Percentiles rank a stretch among this genome's conserved stretches.
Evolutionary conservation across 2,888 invertebrate species (phyloP).

Genomic region (Oligia fasciuncula): DNA sequence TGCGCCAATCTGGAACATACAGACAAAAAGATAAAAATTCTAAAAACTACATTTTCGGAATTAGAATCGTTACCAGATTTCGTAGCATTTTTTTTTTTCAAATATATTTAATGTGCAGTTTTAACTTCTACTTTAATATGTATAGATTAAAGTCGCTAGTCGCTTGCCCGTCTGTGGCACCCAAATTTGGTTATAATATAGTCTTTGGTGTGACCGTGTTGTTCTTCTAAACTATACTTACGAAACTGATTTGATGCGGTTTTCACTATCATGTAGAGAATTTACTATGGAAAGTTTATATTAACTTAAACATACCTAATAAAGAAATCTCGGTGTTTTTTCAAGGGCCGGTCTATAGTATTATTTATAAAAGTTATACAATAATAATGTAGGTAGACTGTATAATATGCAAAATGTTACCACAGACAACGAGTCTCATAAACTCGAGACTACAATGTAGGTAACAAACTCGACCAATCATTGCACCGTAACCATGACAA

Average conservation of each 20-base stretch:
- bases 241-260: neutral
- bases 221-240: neutral
- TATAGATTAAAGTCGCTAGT: too few species aligned
- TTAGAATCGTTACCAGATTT: too few species aligned
- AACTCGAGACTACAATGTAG: constrained; percentile 19
- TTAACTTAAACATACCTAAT: neutral
- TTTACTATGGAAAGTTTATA: neutral
- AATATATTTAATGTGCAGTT: too few species aligned
- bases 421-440: constrained; percentile 12
- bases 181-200: too few species aligned
- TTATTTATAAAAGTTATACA: neutral
- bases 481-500: constrained; percentile 49
- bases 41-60: too few species aligned
- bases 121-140: too few species aligned
- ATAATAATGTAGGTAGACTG: neutral
- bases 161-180: too few species aligned
- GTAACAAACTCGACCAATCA: constrained; percentile 20
- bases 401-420: constrained; percentile 16
- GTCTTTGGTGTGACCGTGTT: too few species aligned
- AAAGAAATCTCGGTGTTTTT: neutral
- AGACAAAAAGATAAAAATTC: too few species aligned
- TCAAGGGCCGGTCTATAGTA: neutral
- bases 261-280: neutral
- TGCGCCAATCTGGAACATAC: too few species aligned
- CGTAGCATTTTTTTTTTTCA: too few species aligned